phyloP scores from a whole-genome alignment of 2,888 invertebrate species.

The Dryocosmus kuriphilus region DNA sequence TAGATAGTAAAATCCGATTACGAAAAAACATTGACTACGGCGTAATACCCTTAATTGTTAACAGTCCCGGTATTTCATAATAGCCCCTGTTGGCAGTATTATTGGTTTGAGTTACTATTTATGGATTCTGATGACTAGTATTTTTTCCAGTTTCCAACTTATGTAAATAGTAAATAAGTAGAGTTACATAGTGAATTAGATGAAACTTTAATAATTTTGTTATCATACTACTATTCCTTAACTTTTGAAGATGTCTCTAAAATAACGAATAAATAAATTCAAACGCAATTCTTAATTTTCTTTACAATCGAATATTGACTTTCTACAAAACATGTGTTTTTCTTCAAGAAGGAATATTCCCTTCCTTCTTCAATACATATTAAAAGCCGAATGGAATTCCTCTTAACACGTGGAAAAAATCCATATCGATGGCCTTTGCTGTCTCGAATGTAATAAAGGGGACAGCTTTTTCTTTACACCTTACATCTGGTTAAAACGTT shows the following conservation, averaged over 20 bases:
- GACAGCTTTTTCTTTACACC: conserved; percentile 7
- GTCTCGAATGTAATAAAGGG: conserved; percentile 56
- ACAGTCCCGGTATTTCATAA: too few species aligned
- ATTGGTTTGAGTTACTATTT: too few species aligned
- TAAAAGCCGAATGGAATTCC: conserved; percentile 9
- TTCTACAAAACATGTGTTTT: conserved; percentile 1
- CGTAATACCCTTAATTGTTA: too few species aligned
- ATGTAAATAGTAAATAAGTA: too few species aligned
- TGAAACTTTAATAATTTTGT: not conserved
- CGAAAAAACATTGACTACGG: too few species aligned
- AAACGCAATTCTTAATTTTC: too few species aligned
- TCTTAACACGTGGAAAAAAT: conserved; percentile 6
- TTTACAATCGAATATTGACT: not conserved
- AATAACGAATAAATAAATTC: too few species aligned
- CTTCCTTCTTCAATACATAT: not conserved
- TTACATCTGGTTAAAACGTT: not conserved
- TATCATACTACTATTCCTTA: not conserved
- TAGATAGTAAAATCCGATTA: too few species aligned
- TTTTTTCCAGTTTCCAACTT: too few species aligned
- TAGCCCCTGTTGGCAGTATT: too few species aligned
- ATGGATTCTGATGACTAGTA: too few species aligned
- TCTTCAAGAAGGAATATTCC: not conserved
- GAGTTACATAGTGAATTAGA: not conserved
- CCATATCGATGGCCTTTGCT: conserved; percentile 25
- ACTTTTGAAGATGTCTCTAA: too few species aligned